Conservation (phyloP, 1,140 invertebrate species). For the Dendroctonus ponderosae region DNA sequence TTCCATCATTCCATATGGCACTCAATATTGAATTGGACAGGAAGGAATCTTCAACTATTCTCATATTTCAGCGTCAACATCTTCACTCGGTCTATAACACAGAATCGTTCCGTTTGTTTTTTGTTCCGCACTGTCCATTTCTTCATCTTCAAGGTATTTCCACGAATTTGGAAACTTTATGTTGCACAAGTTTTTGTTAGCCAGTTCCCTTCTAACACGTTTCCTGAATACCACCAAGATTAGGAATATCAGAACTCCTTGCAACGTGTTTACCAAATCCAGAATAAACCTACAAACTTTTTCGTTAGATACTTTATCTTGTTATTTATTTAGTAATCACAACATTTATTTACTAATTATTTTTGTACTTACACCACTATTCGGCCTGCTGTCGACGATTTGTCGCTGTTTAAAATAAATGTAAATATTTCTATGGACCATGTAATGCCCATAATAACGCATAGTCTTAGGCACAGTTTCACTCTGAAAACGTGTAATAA, state of each 20-base stretch:
- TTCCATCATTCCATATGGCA: too few relatives aligned
- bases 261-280: slow-evolving; percentile 63
- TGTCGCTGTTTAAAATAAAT: neutral
- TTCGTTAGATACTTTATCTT: slow-evolving; percentile 7
- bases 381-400: slow-evolving; percentile 5
- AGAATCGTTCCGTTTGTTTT: neutral
- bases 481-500: slow-evolving; percentile 54
- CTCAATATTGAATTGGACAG: neutral
- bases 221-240: slow-evolving; percentile 60
- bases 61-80: neutral
- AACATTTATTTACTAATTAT: neutral
- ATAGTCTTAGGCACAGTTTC: slow-evolving; percentile 65
- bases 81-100: neutral
- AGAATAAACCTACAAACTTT: slow-evolving; percentile 58
- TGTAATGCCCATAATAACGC: slow-evolving; percentile 69
- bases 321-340: slow-evolving; percentile 1
- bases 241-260: slow-evolving; percentile 67
- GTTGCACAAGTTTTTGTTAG: slow-evolving; percentile 49
- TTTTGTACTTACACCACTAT: slow-evolving; percentile 23
- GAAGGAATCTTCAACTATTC: too few relatives aligned
- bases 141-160: slow-evolving; percentile 52
- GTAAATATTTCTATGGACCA: slow-evolving; percentile 64
- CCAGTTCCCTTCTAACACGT: slow-evolving; percentile 59
- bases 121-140: slow-evolving; percentile 26
- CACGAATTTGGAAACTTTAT: slow-evolving; percentile 49